Evolutionary conservation across 2,113 vertebrate species (phyloP), one percentile per base, ranked within the genome.

Genomic region (Mionectes macconnelli): DNA sequence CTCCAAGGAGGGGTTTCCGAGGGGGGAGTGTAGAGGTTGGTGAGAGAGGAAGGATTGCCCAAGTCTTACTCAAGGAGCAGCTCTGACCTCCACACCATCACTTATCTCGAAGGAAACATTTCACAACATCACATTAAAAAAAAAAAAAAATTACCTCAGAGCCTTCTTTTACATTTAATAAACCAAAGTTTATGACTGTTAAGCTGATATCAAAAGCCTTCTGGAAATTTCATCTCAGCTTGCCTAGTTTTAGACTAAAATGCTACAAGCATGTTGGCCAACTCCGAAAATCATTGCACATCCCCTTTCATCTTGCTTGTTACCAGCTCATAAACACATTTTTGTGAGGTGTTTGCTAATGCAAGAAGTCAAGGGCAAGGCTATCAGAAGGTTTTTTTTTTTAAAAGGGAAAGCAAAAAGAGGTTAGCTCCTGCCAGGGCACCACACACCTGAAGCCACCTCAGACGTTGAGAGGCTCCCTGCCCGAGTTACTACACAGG

Each of bases 21-120:
- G 2, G 5, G 28, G 35, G 15, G 9, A 10, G 7, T 2, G 7
- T 2, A 4, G 3, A 3, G 52, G n/a, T 2, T 79, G 79, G 39
- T 5, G 10, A 57, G 47, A 37, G 35, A 72, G 37, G 55, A 72
- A 88, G 13, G 21, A 83, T 79, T 90, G 50, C 86, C 37, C 76
- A 86, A 57, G 63, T 25, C 50, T 80, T 56, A 53, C 40, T 68
- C 68, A 30, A 94, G 78, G 64, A 69, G 52, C 60, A 84, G 85
- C 85, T 84, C 88, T 70, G 45, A 79, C 53, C 82, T 84, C 81
- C 33, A 40, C 67, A 63, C 39, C 67, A 64, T 8, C 55, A 20
- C n/a, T 78, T 55, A 37, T 68, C 75, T 45, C 16, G 21, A 60
- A 75, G 74, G 47, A 78, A 87, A 52, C 3, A 1, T 28, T 94